These are phyloP conservation scores for Platygyra sinensis DNA, from an alignment of 64 coral and sea anemone species.

Conservation along the genomic window DNA sequence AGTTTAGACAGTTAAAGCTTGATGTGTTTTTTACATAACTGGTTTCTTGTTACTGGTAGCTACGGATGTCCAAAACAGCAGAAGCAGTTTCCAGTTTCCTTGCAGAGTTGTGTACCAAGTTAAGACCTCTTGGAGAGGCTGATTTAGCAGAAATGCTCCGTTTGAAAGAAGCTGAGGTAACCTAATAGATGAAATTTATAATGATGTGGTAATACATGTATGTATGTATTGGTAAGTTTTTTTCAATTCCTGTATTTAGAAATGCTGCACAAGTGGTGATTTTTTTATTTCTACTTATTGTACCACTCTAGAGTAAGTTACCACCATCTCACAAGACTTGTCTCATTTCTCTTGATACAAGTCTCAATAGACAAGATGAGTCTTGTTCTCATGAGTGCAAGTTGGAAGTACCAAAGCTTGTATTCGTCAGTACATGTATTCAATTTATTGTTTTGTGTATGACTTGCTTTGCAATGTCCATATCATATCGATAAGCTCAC, in stretches of 20 bases:
- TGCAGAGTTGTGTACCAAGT: conserved; percentile 66
- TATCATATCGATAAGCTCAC: too few relatives aligned
- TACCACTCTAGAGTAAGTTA: not conserved
- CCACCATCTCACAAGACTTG: too few relatives aligned
- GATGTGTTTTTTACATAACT: not conserved
- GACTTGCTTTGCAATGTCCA: too few relatives aligned
- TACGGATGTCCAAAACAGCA: conserved; percentile 85
- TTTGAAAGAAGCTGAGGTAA: conserved; percentile 86
- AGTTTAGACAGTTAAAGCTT: too few relatives aligned
- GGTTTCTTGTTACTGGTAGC: conserved; percentile 37
- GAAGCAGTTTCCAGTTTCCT: conserved; percentile 88
- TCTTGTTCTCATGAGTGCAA: too few relatives aligned
- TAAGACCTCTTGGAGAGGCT: conserved; percentile 75
- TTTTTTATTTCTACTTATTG: not conserved
- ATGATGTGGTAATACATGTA: too few relatives aligned
- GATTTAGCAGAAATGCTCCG: conserved; percentile 68
- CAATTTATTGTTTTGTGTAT: too few relatives aligned
- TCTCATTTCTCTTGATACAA: not conserved
- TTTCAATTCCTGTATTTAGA: too few relatives aligned
- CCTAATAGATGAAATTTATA: not conserved
- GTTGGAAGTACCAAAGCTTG: too few relatives aligned
- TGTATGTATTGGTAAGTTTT: too few relatives aligned
- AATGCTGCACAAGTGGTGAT: not conserved
- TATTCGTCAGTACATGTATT: too few relatives aligned
- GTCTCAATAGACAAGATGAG: too few relatives aligned